Percentiles rank a stretch among this genome's conserved stretches.
phyloP scores from a whole-genome alignment of 2,888 invertebrate genomes.

The Cephus pulcher region DNA sequence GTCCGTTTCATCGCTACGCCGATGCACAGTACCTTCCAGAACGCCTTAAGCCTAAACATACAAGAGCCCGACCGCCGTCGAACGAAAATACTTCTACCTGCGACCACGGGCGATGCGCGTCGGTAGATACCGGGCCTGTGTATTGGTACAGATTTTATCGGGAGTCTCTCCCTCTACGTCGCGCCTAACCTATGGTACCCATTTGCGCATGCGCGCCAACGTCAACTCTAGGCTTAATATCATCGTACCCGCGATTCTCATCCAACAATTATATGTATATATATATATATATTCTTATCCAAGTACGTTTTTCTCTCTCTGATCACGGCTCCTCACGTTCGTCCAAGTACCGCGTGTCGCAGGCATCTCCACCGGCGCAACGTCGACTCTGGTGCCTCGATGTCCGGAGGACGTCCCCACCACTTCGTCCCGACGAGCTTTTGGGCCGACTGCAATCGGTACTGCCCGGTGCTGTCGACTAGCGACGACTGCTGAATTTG shows the following conservation, averaged over 20 bases:
- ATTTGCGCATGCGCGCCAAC: neutral
- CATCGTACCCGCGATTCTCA: neutral
- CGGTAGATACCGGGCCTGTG: neutral
- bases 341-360: neutral
- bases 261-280: neutral
- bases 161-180: neutral
- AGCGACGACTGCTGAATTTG: slow-evolving; percentile 50
- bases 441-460: slow-evolving; percentile 39
- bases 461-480: slow-evolving; percentile 16
- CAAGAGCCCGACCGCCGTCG: neutral
- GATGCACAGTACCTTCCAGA: neutral
- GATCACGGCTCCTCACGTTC: slow-evolving; percentile 8
- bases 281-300: neutral
- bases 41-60: neutral
- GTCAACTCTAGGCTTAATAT: neutral
- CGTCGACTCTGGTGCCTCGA: neutral
- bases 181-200: too few relatives aligned
- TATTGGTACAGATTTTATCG: neutral
- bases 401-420: neutral
- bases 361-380: neutral
- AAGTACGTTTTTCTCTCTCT: neutral
- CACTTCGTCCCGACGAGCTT: slow-evolving; percentile 21
- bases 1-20: neutral
- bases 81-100: neutral
- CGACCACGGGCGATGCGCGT: neutral